Evolutionary conservation across 30 jellyfish, hydroid and myxozoan genomes (phyloP).

Genomic region (Cassiopea xamachana): DNA sequence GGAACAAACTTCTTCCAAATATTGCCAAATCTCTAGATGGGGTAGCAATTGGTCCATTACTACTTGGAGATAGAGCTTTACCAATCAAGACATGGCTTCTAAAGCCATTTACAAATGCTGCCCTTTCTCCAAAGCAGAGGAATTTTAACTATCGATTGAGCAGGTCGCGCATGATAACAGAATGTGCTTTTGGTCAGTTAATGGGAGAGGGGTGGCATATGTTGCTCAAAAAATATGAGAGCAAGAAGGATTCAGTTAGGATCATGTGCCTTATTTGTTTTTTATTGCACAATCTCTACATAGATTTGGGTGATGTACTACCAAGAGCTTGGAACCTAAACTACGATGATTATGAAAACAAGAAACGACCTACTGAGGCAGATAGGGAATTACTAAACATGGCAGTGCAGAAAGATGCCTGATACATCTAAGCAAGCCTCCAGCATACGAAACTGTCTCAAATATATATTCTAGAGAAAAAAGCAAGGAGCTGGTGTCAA

Average conservation of each 20-base stretch:
- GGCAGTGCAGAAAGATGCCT: neutral
- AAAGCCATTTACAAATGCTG: slow-evolving; percentile 52
- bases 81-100: slow-evolving; percentile 34
- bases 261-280: neutral
- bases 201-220: slow-evolving; percentile 74
- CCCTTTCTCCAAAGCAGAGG: slow-evolving; percentile 33
- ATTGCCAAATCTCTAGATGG: neutral
- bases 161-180: slow-evolving; percentile 73
- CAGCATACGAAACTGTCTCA: neutral
- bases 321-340: neutral
- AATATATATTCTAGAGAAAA: neutral
- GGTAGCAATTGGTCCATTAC: slow-evolving; percentile 9
- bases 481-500: neutral
- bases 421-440: neutral
- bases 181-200: slow-evolving; percentile 81
- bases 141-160: slow-evolving; percentile 58
- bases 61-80: slow-evolving; percentile 70
- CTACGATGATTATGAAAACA: neutral
- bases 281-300: neutral
- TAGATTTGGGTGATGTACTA: neutral
- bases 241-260: neutral
- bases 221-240: slow-evolving; percentile 46
- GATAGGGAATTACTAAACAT: neutral
- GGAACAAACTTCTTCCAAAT: neutral
- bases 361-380: neutral